phyloP scores from a whole-genome alignment of 2,888 invertebrate genomes.

The Argynnis bischoffii region DNA sequence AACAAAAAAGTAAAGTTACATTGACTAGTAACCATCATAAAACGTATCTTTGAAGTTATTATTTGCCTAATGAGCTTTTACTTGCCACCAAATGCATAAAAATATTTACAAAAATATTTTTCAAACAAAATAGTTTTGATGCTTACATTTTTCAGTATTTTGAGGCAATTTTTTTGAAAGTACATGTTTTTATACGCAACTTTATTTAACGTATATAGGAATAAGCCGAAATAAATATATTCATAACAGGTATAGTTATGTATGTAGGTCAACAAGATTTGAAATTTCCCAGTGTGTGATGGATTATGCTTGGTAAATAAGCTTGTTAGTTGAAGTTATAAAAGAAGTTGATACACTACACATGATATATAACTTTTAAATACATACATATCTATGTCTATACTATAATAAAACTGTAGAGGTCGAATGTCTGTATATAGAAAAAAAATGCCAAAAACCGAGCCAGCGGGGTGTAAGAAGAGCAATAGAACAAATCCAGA shows the following conservation, averaged over 20 bases:
- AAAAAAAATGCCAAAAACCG: too few species aligned
- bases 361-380: too few species aligned
- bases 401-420: too few species aligned
- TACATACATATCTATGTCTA: too few species aligned
- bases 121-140: not conserved
- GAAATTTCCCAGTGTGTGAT: constrained; percentile 25
- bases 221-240: not conserved
- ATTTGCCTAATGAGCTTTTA: not conserved
- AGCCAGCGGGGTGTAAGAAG: too few species aligned
- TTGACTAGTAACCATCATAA: not conserved
- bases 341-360: too few species aligned
- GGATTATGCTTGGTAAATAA: constrained; percentile 32
- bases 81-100: not conserved
- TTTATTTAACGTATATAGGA: too few species aligned
- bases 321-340: constrained; percentile 34
- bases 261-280: constrained; percentile 34
- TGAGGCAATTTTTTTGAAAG: not conserved
- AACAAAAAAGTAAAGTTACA: too few species aligned
- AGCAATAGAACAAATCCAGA: too few species aligned
- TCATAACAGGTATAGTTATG: not conserved
- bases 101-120: not conserved
- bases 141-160: not conserved
- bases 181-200: too few species aligned
- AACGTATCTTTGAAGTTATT: not conserved
- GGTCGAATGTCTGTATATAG: too few species aligned